Evolutionary conservation across 1,140 invertebrate species (phyloP), one percentile per base, ranked within the genome.

Genomic region (Orchestia grillus): DNA sequence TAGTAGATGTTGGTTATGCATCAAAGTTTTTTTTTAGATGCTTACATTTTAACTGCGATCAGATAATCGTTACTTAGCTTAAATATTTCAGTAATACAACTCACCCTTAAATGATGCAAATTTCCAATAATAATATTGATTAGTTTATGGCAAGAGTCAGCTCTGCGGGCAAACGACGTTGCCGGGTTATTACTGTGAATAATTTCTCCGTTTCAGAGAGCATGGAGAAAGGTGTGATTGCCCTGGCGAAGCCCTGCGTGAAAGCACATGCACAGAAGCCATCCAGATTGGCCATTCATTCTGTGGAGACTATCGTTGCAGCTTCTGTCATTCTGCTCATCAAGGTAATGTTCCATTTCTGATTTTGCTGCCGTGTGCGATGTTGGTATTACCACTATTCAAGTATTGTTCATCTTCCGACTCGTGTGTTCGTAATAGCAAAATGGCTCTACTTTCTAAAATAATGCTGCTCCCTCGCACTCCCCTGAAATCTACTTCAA

Each of bases 221-320:
- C 44, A 44, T 94, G 92, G 44, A 42, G 11, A 44, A 44, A 45
- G 44, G 92, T 44, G 43, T 44, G 43, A 40, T 44, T n/a, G 8
- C 92, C 6, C 43, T 94, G 40, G 92, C 44, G 40, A 40, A 44
- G 44, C 92, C 43, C 43, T 47, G 44, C 43, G 19, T 45, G 92
- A 8, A 45, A 47, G 43, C 43, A 11, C 92, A 45, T 40, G 40
- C 44, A 6, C 40, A 23, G 44, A 6, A 44, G 11, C 92, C 92
- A 45, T 4, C 15, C 3, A 94, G 41, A 40, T 40, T 94, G 16
- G 44, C 41, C 40, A 45, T 47, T 6, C 43, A 45, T 47, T 94
- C 92, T 94, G 43, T 45, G 40, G 92, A 94, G 92, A 94, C 44
- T 19, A n/a, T 94, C 44, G 92, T 94, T 44, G 92, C 92, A 40